Evolutionary conservation across 2,888 invertebrate genomes (phyloP), one percentile per base, ranked within the genome.

Genomic region (Scaeva pyrastri): DNA sequence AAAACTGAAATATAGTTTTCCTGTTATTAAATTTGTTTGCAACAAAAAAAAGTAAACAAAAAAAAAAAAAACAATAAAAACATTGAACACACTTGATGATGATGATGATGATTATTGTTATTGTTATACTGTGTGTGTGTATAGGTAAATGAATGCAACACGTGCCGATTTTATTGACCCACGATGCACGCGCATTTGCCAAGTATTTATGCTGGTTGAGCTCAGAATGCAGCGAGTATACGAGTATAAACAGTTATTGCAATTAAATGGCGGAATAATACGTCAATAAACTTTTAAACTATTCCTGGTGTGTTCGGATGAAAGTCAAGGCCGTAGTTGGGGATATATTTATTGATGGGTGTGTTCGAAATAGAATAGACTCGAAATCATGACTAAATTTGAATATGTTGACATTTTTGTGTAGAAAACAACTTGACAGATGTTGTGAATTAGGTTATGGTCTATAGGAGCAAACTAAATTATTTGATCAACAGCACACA

Each of bases 151-250:
- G 62, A 56, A 85, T 62, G 55, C 52, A 26, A 76, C 80, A 85
- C 85, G 85, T 85, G 85, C 76, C 60, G 85, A 45, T 36, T 80
- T 68, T 80, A 76, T 76, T 85, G 76, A 68, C 80, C 79, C 58
- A 52, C 8, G n/a, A n/a, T 76, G 66, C 52, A 72, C 66, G 72
- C 76, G 72, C 76, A 72, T 71, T 39, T 39, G 1, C 6, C 21
- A 39, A 71, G 16, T 52, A 23, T 52, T 68, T 68, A 68, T 52
- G 68, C 66, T 66, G 66, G 36, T 74, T 39, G 21, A 19, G 55
- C 39, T 64, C n/a, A 19, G 26, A 2, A 12, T 45, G 16, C 64
- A 26, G 14, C 23, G 60, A 41, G 41, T 60, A 11, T 2, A 10
- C 10, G 2, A 1, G 31, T 31, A 16, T 4, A 50, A 14, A 26